phyloP scores from a whole-genome alignment of 2,113 vertebrate genomes.

The Clarias magur region DNA sequence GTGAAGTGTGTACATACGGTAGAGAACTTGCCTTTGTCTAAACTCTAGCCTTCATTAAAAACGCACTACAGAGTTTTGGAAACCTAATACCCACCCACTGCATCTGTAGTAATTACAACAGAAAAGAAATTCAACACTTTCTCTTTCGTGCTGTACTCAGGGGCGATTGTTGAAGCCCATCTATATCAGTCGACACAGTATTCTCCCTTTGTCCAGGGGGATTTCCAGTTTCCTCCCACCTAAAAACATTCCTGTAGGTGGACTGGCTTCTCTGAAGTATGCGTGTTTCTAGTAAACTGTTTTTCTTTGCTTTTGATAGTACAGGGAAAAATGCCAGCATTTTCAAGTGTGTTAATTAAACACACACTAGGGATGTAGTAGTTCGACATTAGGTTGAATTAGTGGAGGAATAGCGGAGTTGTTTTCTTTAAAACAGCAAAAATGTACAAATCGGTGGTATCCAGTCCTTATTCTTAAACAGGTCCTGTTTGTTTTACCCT shows the following conservation, averaged over 20 bases:
- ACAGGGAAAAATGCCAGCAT: not conserved
- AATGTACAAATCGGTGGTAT: not conserved
- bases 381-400: not conserved
- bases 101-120: not conserved
- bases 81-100: not conserved
- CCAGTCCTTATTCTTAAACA: not conserved
- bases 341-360: not conserved
- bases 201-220: not conserved
- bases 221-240: constrained; percentile 8
- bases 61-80: not conserved
- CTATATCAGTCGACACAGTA: no score
- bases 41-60: not conserved
- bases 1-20: not conserved
- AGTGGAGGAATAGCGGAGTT: no score
- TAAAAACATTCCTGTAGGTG: not conserved
- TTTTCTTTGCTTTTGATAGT: not conserved
- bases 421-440: not conserved
- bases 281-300: not conserved
- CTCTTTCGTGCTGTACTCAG: not conserved
- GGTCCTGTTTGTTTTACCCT: not conserved
- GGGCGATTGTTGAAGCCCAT: not conserved
- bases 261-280: not conserved
- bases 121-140: not conserved
- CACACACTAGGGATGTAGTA: not conserved
- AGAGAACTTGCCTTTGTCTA: not conserved